A percentile compares a stretch with the other conserved stretches of the same genome.
Evolutionary conservation across 64 coral and sea anemone species (phyloP).

Genomic region (Orbicella faveolata): DNA sequence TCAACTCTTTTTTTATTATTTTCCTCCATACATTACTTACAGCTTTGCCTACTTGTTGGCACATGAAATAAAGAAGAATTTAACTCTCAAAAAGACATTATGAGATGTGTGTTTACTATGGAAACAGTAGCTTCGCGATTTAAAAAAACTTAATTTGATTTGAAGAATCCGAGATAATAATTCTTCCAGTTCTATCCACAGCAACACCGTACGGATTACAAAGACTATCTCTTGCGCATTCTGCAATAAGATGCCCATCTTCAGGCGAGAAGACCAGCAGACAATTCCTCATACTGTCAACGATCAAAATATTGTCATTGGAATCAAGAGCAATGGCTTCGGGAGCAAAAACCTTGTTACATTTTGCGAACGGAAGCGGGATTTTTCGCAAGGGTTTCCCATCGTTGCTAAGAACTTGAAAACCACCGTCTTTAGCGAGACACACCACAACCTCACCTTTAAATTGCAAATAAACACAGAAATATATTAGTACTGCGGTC

Average conservation of each 20-base stretch:
- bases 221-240: conserved; percentile 56
- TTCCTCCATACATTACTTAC: too few species aligned
- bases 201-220: conserved; percentile 66
- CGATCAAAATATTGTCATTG: conserved; percentile 68
- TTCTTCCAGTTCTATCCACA: conserved; percentile 59
- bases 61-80: too few species aligned
- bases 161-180: conserved; percentile 65
- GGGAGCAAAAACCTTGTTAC: conserved; percentile 41
- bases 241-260: conserved; percentile 63
- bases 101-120: too few species aligned
- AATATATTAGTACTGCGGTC: background rate
- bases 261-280: conserved; percentile 48
- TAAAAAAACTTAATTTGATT: conserved; percentile 69
- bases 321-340: conserved; percentile 58
- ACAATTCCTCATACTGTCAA: conserved; percentile 61
- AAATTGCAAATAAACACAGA: background rate
- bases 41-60: too few species aligned
- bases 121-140: too few species aligned
- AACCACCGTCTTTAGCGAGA: conserved; percentile 53
- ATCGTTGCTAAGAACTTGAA: conserved; percentile 58
- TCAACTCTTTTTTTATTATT: too few species aligned
- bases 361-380: background rate
- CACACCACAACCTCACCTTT: conserved; percentile 67
- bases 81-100: too few species aligned
- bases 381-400: conserved; percentile 54